A percentile compares a stretch with the other conserved stretches of the same genome.
Conservation (phyloP, 2,888 invertebrate species). For the Odontomyia ornata region DNA sequence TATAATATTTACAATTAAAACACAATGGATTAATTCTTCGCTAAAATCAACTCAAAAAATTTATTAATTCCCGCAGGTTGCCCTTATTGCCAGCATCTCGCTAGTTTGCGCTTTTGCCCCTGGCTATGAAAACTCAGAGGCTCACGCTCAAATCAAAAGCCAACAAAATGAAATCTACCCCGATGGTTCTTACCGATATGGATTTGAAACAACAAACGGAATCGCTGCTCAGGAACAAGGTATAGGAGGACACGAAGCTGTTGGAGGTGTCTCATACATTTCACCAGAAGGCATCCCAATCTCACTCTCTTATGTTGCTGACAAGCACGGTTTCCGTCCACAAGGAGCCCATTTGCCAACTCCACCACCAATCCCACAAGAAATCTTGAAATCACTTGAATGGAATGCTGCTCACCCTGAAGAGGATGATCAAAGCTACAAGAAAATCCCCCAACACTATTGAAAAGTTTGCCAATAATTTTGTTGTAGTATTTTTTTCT, state of each 20-base stretch:
- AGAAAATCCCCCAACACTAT: neutral
- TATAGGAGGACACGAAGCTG: slow-evolving; percentile 60
- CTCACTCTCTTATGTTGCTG: neutral
- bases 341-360: slow-evolving; percentile 7
- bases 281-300: slow-evolving; percentile 26
- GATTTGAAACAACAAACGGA: slow-evolving; percentile 34
- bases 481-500: too few relatives aligned
- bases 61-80: too few relatives aligned
- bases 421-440: slow-evolving; percentile 18
- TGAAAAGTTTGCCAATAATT: too few relatives aligned
- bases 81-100: too few relatives aligned
- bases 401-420: slow-evolving; percentile 32
- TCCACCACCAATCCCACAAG: slow-evolving; percentile 29
- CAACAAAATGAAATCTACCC: slow-evolving; percentile 16
- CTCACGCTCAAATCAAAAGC: slow-evolving; percentile 33
- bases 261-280: slow-evolving; percentile 9
- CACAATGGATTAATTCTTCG: too few relatives aligned
- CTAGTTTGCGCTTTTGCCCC: too few relatives aligned
- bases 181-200: slow-evolving; percentile 21
- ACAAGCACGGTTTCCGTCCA: slow-evolving; percentile 13
- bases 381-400: slow-evolving; percentile 18
- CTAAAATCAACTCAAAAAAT: too few relatives aligned
- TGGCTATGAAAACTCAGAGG: slow-evolving; percentile 35
- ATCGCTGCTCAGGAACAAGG: too few relatives aligned
- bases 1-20: too few relatives aligned